Base-by-base conservation (phyloP, 2,888 invertebrate species). In the Emmelina monodactyla region DNA sequence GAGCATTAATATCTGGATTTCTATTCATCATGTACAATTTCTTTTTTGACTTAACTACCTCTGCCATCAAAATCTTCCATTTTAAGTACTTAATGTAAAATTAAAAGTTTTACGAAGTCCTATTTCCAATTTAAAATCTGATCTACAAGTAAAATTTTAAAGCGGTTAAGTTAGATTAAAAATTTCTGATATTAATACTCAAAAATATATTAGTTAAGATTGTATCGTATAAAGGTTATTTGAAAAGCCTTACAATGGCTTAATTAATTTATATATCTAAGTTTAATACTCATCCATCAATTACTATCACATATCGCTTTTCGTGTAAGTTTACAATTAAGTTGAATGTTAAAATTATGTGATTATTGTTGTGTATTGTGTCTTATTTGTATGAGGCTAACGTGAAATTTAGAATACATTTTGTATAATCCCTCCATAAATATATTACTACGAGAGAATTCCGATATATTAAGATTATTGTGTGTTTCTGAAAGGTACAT, bases 191-290 rank as follows among this genome's bases (percentile, higher is more conserved):
- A 67, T 66, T 73, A 62, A 63, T 64, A 51, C 41, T 63, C 68
- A 67, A 69, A n/a, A 68, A 64, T 75, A 68, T 72, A 71, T 59
- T 72, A 68, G 64, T 68, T 76, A 71, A 66, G 70, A 53, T n/a
- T 52, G 53, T 47, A 68, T 57, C 71, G 68, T 67, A 63, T 72
- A 70, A 73, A 62, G 61, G 58, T 44, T 70, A 70, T 75, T 70
- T 49, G 45, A 34, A 45, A 46, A 48, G 53, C 52, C 58, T 61
- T 49, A 29, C 12, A 29, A 25, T 25, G 25, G 25, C 25, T 44
- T 41, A 48, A 49, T 54, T 56, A 49, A 40, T 55, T 60, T 62
- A 53, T 53, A 45, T 60, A 60, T 53, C 50, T 46, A 43, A 48
- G 53, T 49, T 42, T 58, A 54, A 63, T 68, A 72, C 65, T 71